Evolutionary conservation across 2,113 vertebrate species (phyloP), one percentile per base, ranked within the genome.

Genomic region (Halichoeres trimaculatus): DNA sequence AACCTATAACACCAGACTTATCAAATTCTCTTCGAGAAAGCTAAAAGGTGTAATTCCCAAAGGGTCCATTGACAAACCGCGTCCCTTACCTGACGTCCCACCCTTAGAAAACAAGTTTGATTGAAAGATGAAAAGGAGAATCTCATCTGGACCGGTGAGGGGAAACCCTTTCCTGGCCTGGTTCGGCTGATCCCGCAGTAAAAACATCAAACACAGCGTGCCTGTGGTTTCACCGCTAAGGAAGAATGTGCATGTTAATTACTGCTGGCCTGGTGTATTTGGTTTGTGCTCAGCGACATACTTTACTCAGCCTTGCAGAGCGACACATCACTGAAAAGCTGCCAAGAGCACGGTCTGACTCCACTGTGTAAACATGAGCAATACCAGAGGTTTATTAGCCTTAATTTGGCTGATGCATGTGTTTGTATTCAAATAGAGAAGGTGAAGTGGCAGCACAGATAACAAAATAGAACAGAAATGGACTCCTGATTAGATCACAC

Each of bases 361-460:
- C 74, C 47, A 65, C 80, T 85, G 55, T 74, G 70, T 85, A 78
- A 90, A 89, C 80, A 80, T 43, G 0, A 38, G 50, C 50, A 52
- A 64, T 70, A 77, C 78, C 69, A 19, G 11, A 14, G 47, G 73
- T 86, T 71, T 89, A 75, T 88, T 90, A 74, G 50, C 30, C 71
- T 48, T 76, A 14, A 19, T 67, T 71, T 17, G 26, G 61, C 64
- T 75, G 64, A 84, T 78, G 48, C 74, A 74, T 75, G 75, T 64
- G 68, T 41, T 72, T 77, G 48, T 54, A 61, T 60, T 78, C 54
- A 76, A 78, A 88, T 67, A 41, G 40, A 78, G 40, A 20, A 3
- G 8, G 74, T 66, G 57, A 61, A 76, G 55, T 74, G 51, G 13
- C 57, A 36, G 70, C 1, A 1, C 55, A 55, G 76, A 81, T 83